Base-by-base conservation (phyloP, 2,797 vertebrate genomes). In the Halcyon leucocephala region DNA sequence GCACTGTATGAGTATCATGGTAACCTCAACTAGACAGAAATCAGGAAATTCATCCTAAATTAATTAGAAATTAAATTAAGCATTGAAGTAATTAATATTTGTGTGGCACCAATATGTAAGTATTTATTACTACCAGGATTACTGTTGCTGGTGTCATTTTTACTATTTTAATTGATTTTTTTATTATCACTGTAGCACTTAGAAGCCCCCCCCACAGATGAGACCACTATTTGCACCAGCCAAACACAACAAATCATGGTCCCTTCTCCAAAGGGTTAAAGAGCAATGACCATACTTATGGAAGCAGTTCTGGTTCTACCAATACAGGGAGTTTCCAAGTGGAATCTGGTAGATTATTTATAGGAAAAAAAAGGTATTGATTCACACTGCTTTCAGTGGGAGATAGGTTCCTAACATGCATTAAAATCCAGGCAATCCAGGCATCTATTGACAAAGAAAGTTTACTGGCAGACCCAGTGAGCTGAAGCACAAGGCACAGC, bases 21-120 rank as follows among this genome's bases (percentile, higher is more conserved):
- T 22, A 89, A 57, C 49, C 31, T 83, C 54, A 92, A 82, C 69
- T 82, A 90, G 39, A 77, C 14, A 74, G 46, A 95, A 95, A 89
- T 86, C 67, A 91, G 60, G 64, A 93, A 93, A 95, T 66, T 57
- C 91, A 94, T 96, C 95, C 35, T 82, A 92, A 95, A 95, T 94
- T 94, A 95, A 96, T 96, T 96, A 96, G 88, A 89, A 89, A 60
- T 72, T 95, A 93, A 94, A 97, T 92, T 96, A 96, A 93, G 60
- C 62, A 93, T 44, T 82, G 20, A n/a, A 86, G 76, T 95, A 95
- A 94, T 96, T 96, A 95, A 95, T 96, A 89, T 74, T 65, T 87
- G n/a, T 82, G 42, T 89, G 61, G 44, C 61, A 92, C 74, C 19
- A 18, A 72, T 73, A 90, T 8, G 33, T 79, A 79, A 61, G 41